Evolutionary conservation across 2,113 vertebrate species (phyloP).

Genomic region (Piprites chloris): DNA sequence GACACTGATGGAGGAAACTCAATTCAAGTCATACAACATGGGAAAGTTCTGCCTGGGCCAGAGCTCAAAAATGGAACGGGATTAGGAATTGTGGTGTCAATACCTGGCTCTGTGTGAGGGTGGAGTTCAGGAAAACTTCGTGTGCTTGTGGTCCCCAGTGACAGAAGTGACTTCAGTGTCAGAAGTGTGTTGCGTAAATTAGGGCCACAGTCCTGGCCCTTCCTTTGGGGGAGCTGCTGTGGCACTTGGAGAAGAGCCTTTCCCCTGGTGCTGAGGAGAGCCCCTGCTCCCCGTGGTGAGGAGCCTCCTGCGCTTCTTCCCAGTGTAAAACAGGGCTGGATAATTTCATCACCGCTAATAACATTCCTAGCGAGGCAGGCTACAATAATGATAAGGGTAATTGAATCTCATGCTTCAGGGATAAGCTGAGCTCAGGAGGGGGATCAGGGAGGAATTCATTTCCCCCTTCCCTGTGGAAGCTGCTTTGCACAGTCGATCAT

Average conservation of each 20-base stretch:
- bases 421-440: slow-evolving; percentile 39
- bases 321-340: background rate
- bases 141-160: background rate
- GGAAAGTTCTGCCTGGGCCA: background rate
- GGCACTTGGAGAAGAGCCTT: background rate
- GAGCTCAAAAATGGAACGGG: background rate
- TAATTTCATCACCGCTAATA: slow-evolving; percentile 57
- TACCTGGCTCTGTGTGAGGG: background rate
- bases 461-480: background rate
- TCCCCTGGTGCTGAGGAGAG: background rate
- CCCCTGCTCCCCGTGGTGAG: background rate
- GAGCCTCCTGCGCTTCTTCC: background rate
- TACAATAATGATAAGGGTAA: slow-evolving; percentile 60
- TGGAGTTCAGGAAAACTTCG: background rate
- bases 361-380: slow-evolving; percentile 37
- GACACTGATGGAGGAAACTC: background rate
- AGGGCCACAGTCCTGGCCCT: background rate
- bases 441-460: slow-evolving; percentile 13
- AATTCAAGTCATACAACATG: background rate
- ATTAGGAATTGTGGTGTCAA: rapidly evolving
- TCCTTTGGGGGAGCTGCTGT: background rate
- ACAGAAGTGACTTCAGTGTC: too few relatives aligned
- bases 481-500: background rate
- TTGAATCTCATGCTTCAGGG: slow-evolving; percentile 58
- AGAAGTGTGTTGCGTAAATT: background rate